Conservation (phyloP, 2,113 vertebrate species). For the Pelvicachromis taeniatus region DNA sequence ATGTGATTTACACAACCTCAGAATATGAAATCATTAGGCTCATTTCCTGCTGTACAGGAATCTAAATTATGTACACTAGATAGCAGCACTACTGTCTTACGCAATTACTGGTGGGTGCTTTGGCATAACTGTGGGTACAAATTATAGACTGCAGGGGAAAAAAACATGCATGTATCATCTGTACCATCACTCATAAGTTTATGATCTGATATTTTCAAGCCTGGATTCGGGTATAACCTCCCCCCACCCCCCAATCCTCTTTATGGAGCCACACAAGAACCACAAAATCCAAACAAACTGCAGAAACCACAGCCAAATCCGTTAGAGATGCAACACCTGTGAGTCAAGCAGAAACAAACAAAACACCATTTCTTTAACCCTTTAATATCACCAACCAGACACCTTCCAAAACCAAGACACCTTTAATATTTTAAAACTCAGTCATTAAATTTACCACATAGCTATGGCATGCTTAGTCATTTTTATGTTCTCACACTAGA, state of each 20-base stretch:
- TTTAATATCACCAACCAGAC: background rate
- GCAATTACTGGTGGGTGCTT: background rate
- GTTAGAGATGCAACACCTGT: background rate
- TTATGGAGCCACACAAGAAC: background rate
- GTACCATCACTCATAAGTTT: background rate
- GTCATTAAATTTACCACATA: background rate
- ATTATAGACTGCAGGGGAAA: background rate
- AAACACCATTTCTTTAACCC: background rate
- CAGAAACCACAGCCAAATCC: background rate
- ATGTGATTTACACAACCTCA: constrained; percentile 45
- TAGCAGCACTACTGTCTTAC: background rate
- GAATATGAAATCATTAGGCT: constrained; percentile 44
- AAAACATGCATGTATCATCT: background rate
- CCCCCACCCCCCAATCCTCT: background rate
- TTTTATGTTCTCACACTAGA: background rate
- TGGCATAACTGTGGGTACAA: constrained; percentile 16
- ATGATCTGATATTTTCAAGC: background rate
- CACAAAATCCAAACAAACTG: constrained; percentile 10
- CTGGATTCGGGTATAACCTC: background rate
- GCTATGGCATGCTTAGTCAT: background rate
- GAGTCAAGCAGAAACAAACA: background rate
- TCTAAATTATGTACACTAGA: background rate
- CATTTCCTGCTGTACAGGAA: background rate
- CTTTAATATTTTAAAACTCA: background rate
- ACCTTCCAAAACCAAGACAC: background rate